A percentile compares a stretch with the other conserved stretches of the same genome.
These are phyloP conservation scores for Epinephelus moara DNA, from an alignment of 2,113 vertebrate genomes.

Conservation along the genomic window DNA sequence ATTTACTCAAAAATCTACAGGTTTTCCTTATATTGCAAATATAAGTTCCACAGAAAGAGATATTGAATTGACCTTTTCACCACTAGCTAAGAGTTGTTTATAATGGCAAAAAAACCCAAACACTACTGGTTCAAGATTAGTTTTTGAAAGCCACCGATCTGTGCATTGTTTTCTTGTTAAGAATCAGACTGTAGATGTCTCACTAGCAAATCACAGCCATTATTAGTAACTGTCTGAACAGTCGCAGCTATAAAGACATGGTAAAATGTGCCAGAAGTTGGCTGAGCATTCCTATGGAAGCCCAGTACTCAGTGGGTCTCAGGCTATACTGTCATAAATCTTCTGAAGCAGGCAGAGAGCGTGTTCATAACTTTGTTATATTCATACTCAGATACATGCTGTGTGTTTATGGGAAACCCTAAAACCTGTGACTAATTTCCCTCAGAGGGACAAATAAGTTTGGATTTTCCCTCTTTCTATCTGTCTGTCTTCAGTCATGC, in stretches of 20 bases:
- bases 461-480: neutral
- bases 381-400: neutral
- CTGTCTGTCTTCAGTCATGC: conserved; percentile 13
- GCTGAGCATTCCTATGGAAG: neutral
- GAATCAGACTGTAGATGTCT: neutral
- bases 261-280: neutral
- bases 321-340: neutral
- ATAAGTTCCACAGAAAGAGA: neutral
- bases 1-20: no score
- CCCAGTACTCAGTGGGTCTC: neutral
- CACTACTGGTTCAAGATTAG: neutral
- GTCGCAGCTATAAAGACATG: neutral
- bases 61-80: neutral
- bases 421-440: neutral
- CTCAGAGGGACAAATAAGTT: neutral
- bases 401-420: neutral
- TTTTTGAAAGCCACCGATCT: neutral
- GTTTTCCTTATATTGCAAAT: neutral
- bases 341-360: no score
- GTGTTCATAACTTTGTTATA: neutral
- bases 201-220: no score
- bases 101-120: neutral
- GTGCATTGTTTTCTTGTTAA: neutral
- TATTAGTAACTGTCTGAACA: neutral
- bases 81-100: neutral